A percentile compares a stretch with the other conserved stretches of the same genome.
phyloP scores from a whole-genome alignment of 2,113 vertebrate species.

The Todiramphus chloris region DNA sequence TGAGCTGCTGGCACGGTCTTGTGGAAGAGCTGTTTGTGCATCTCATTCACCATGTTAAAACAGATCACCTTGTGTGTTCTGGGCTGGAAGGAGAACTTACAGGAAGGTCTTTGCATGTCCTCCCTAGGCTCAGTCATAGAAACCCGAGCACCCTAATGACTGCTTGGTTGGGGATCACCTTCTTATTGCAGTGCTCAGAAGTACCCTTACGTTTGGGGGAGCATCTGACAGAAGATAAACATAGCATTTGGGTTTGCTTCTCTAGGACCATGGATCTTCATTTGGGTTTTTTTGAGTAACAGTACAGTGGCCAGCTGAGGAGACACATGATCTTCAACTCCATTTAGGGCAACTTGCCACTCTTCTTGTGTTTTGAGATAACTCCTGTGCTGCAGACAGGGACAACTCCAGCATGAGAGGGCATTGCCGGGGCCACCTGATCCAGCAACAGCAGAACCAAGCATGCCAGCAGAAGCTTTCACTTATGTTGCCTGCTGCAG shows the following conservation, averaged over 20 bases:
- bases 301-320: background rate
- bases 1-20: background rate
- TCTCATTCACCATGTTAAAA: background rate
- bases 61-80: background rate
- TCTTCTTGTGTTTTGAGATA: accelerated
- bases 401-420: background rate
- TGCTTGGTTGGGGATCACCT: background rate
- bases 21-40: background rate
- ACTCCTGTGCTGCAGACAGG: background rate
- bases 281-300: background rate
- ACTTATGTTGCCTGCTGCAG: background rate
- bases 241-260: background rate
- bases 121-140: background rate
- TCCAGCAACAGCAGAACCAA: background rate
- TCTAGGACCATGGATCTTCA: accelerated
- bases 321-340: accelerated
- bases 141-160: background rate
- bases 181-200: background rate
- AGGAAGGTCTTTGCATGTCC: background rate
- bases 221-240: background rate
- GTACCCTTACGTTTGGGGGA: background rate
- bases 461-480: background rate
- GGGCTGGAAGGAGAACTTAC: background rate
- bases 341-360: background rate
- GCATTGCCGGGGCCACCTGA: background rate